Evolutionary conservation across 2,888 invertebrate genomes (phyloP), one percentile per base, ranked within the genome.

Genomic region (Drosophila kanekoi): DNA sequence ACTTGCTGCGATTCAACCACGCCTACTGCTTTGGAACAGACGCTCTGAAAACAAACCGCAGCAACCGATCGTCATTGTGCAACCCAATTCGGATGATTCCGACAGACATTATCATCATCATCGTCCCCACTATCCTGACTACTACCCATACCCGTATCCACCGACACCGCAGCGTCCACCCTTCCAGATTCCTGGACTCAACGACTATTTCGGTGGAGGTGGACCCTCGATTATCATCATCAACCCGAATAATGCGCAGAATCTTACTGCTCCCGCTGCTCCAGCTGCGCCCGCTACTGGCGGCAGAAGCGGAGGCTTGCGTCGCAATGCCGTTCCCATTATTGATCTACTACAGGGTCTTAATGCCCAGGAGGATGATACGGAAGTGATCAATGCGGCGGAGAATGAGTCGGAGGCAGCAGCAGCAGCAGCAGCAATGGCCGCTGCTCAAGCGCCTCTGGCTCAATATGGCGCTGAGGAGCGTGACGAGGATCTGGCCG

Each of bases 241-340:
- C 3, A 83, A 82, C 16, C 87, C 82, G 4, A 86, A 58, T 45
- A 82, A 81, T 33, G 52, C 52, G 0, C 67, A 67, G 48, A 67
- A 72, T 35, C 4, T 71, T 0, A 59, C 20, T 2, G 13, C 48
- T 2, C 14, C 44, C 3, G 23, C 41, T 2, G 45, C 53, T 10
- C 13, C 60, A 0, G 20, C 44, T 1, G 13, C 47, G 4, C 8
- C 38, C 1, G 11, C 33, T 13, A 20, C 38, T 10, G 32, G 18
- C 8, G 43, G 33, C 2, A 8, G 58, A 3, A 51, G 2, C 8
- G n/a, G 4, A 2, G 33, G n/a, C 9, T 20, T 57, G n/a, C 49
- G 66, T 0, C 58, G 62, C 13, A 67, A 35, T 5, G 18, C 52
- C n/a, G 43, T 57, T 9, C 32, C 77, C 1, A 28, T 82, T 35